Evolutionary conservation across 1,140 invertebrate species (phyloP), one percentile per base, ranked within the genome.

Genomic region (Eriocheir sinensis): DNA sequence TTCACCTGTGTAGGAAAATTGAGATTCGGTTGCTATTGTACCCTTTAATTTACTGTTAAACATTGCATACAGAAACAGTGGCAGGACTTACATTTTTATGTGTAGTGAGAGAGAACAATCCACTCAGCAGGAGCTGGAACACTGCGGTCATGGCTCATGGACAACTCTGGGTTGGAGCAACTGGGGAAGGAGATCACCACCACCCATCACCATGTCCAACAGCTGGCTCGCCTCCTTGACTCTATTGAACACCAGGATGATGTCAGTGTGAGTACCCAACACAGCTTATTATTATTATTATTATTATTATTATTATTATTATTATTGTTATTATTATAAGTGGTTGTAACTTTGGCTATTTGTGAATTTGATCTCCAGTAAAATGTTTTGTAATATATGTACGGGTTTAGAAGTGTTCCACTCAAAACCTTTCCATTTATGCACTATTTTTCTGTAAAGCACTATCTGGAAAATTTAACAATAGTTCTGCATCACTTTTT

Each of bases 61-160:
- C 60, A 72, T n/a, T 53, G 12, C 21, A 53, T 72, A 8, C 21
- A 6, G 27, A 2, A n/a, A 21, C n/a, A n/a, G 30, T 72, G 27
- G 53, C 34, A 72, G 21, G 36, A 40, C 38, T 79, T 34, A n/a
- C n/a, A 6, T 6, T 3, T 0, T 34, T 83, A 60, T 85, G 17
- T 83, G 53, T 48, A 8, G 8, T 36, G 32, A 30, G 27, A 30
- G 21, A 92, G 36, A 40, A 44, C 12, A 32, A 48, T 48, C 17
- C 41, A 41, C 41, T 89, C 79, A 36, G 80, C 91, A 94, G 95
- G 95, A 8, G 95, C 94, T 15, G 95, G 95, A 81, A 95, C 94
- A n/a, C 79, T 96, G 32, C 94, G 95, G 38, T 94, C 95, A 48
- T 96, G 95, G 95, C 86, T 96, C 48, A 38, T 96, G 83, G 95